Base-by-base conservation (phyloP, 2,888 invertebrate species). In the Amiota minor region DNA sequence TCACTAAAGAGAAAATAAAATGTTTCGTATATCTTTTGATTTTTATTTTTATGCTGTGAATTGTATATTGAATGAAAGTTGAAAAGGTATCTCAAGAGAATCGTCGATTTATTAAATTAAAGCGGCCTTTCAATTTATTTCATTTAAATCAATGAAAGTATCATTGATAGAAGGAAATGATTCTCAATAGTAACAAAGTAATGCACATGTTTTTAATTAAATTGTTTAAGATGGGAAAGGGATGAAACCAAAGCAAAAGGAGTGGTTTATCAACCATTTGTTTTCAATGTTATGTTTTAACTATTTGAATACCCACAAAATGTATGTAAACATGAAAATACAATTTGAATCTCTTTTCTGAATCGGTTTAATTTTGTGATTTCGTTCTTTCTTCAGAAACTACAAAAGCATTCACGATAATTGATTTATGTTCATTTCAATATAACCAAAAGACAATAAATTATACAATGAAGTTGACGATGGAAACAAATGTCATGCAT, bases 231-330 rank as follows among this genome's bases (percentile, higher is more conserved):
- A 3, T 1, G 1, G 3, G 23, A 35, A 35, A 35, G 4, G 6
- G 35, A 35, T 35, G 35, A 2, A 8, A 35, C 35, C 35, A 35
- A 35, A 35, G 6, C 2, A 35, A 35, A 35, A 35, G 6, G 0
- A 35, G 6, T 4, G 23, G 23, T 67, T 67, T 50, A 67, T 67
- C 50, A 67, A 67, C 67, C 20, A n/a, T 35, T 23, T 68, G 67
- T 68, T 23, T 35, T 53, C 8, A 68, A 20, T n/a, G 67, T 68
- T 53, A 50, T 68, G 67, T 68, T 20, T 68, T 68, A 68, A 68
- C n/a, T n/a, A n/a, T 68, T 45, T 35, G 1, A 23, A 35, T 35
- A 6, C 6, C 35, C 0, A 3, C 6, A 6, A 6, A 35, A 35
- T 35, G 2, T 4, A 4, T 35, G 35, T 35, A 6, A 35, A 35